A percentile compares a stretch with the other conserved stretches of the same genome.
Conservation (phyloP, 1,140 invertebrate genomes). For the Helicoverpa zea region DNA sequence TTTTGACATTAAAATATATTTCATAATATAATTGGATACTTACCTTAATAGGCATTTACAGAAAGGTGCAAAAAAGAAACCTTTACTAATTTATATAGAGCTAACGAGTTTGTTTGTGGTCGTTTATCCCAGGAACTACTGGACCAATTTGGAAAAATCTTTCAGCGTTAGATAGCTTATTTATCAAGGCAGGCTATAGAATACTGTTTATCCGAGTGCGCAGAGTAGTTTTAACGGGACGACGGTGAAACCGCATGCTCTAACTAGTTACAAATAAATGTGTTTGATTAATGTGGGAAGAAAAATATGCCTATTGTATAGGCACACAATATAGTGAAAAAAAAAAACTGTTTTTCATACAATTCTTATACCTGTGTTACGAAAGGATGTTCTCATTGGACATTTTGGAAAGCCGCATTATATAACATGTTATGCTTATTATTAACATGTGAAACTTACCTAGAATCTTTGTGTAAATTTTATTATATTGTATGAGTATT, state of each 20-base stretch:
- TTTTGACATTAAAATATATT: background rate
- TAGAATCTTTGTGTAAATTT: background rate
- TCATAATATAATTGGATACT: too few relatives aligned
- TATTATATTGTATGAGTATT: background rate
- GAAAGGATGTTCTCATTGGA: background rate
- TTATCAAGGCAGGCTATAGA: background rate
- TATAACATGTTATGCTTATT: slow-evolving; percentile 2
- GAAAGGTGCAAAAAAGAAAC: too few relatives aligned
- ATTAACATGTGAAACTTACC: background rate
- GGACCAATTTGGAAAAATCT: background rate
- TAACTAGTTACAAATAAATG: background rate
- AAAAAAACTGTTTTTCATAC: background rate
- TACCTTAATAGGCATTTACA: too few relatives aligned
- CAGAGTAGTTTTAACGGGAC: too few relatives aligned
- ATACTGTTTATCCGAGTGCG: too few relatives aligned
- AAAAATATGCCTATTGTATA: background rate
- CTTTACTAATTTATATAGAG: background rate
- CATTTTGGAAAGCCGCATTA: slow-evolving; percentile 18
- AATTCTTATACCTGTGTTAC: background rate
- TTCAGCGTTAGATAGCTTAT: background rate
- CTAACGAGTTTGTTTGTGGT: background rate
- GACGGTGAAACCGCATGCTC: too few relatives aligned
- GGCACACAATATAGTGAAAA: slow-evolving; percentile 14
- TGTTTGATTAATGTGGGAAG: background rate
- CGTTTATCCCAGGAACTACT: slow-evolving; percentile 3